Evolutionary conservation across 2,888 invertebrate genomes (phyloP).

Genomic region (Osedax frankpressi): DNA sequence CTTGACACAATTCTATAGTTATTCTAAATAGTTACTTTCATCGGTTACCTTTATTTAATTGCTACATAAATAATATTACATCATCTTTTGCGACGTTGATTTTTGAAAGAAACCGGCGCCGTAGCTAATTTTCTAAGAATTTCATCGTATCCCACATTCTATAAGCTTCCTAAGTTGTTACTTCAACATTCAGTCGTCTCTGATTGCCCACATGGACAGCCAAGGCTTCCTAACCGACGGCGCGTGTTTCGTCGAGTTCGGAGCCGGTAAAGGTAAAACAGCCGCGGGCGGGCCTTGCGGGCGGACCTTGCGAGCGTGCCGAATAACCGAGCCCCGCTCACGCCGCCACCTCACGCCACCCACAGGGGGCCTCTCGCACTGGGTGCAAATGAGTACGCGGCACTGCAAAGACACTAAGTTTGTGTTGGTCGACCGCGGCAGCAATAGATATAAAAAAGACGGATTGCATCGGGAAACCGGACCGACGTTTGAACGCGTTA

Average conservation of each 20-base stretch:
- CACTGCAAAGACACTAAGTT: constrained; percentile 50
- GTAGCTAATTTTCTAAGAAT: too few species aligned
- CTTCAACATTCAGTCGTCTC: constrained; percentile 50
- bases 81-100: too few species aligned
- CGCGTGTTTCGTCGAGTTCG: constrained; percentile 71
- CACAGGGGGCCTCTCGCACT: constrained; percentile 64
- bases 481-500: constrained; percentile 53
- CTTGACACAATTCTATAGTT: too few species aligned
- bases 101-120: too few species aligned
- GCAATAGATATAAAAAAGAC: constrained; percentile 62
- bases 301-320: too few species aligned
- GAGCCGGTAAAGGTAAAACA: constrained; percentile 82
- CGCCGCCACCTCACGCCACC: too few species aligned
- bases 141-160: too few species aligned
- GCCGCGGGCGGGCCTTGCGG: too few species aligned
- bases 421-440: constrained; percentile 65
- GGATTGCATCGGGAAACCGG: constrained; percentile 39
- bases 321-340: too few species aligned
- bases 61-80: too few species aligned
- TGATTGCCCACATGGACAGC: constrained; percentile 59
- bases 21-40: too few species aligned
- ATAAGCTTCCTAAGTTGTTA: not conserved
- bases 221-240: constrained; percentile 53
- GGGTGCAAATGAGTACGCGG: constrained; percentile 57
- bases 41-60: too few species aligned